Base-by-base conservation (phyloP, 2,797 vertebrate genomes). In the Mastacembelus armatus region DNA sequence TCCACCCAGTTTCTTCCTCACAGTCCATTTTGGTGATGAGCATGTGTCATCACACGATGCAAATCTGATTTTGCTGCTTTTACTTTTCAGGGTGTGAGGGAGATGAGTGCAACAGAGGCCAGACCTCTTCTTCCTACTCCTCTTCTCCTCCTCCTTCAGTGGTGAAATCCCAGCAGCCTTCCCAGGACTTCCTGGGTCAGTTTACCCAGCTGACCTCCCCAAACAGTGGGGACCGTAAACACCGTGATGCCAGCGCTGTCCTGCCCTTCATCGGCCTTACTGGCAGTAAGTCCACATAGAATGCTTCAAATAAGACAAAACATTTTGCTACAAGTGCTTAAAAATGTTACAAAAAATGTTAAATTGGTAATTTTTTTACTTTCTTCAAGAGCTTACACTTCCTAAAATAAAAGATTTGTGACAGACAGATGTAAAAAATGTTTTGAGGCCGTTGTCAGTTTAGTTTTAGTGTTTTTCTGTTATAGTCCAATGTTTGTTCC, bases 251-350 rank as follows among this genome's bases (percentile, higher is more conserved):
- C 48, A 85, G 76, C 21, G 87, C 90, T 2, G 78, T 93, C 7
- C 80, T 96, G 42, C 96, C 96, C 55, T 97, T 97, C 88, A 89
- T 93, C 36, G 95, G 96, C 24, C 94, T 97, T 68, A 96, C 96
- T 32, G 88, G 92, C 66, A 96, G 96, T 97, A 92, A 81, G 95
- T 93, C 80, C 44, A 51, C 49, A 26, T 38, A n/a, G n/a, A n/a
- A n/a, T n/a, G n/a, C n/a, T n/a, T n/a, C n/a, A n/a, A n/a, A n/a
- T n/a, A n/a, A n/a, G n/a, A n/a, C n/a, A n/a, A n/a, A n/a, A n/a
- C n/a, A n/a, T n/a, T n/a, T n/a, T n/a, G n/a, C n/a, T n/a, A n/a
- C n/a, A n/a, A n/a, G n/a, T n/a, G n/a, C n/a, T n/a, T n/a, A n/a
- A n/a, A n/a, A n/a, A n/a, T n/a, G n/a, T n/a, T n/a, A n/a, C n/a